Conservation (phyloP, 2,888 invertebrate species). For the Diaphora mendica region DNA sequence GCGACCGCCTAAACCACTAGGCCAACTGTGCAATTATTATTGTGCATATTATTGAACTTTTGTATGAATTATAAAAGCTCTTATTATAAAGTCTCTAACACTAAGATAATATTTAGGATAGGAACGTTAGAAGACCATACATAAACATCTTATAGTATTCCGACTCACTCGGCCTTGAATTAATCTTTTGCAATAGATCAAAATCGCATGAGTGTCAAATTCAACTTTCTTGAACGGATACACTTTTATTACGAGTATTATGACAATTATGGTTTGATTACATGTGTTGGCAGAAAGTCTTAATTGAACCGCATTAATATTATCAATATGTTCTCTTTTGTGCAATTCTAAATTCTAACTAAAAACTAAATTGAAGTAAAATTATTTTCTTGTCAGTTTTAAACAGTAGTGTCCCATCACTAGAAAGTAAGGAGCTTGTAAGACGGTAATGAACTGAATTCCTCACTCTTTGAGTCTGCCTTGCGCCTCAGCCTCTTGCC, state of each 20-base stretch:
- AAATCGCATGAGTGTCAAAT: no score
- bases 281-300: background rate
- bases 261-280: no score
- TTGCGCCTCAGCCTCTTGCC: conserved; percentile 46
- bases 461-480: conserved; percentile 70
- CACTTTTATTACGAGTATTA: background rate
- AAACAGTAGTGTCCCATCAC: conserved; percentile 44
- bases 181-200: no score
- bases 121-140: background rate
- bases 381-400: conserved; percentile 38
- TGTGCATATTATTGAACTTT: no score
- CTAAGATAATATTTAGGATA: no score
- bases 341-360: background rate
- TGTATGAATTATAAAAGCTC: no score
- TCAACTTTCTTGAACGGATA: background rate
- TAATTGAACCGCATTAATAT: background rate
- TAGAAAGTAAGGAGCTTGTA: conserved; percentile 63
- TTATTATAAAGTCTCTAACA: no score
- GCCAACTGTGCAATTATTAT: no score
- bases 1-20: no score
- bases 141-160: no score
- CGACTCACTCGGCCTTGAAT: no score
- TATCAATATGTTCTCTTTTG: background rate
- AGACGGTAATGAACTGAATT: conserved; percentile 83
- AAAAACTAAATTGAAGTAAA: background rate